phyloP scores from a whole-genome alignment of 2,113 vertebrate genomes.

The Leptodactylus fuscus region DNA sequence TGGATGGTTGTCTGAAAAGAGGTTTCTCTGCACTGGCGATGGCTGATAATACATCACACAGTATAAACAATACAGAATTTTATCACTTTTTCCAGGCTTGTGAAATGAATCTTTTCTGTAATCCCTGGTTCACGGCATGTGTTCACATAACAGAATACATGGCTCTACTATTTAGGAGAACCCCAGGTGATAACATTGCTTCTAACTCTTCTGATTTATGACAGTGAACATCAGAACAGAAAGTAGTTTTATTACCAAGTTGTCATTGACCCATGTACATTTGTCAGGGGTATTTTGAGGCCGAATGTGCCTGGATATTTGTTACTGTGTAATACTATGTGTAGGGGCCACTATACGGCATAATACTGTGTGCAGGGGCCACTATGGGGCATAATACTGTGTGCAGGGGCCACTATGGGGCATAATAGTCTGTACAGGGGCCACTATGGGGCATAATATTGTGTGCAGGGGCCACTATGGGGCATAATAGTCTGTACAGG shows the following conservation, averaged over 20 bases:
- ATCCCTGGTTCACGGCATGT: background rate
- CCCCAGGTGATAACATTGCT: background rate
- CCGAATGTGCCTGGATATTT: background rate
- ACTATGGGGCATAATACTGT: too few species aligned
- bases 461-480: too few species aligned
- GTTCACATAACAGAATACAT: background rate
- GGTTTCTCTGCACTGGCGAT: background rate
- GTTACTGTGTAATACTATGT: background rate
- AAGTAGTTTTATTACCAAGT: background rate
- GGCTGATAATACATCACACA: background rate
- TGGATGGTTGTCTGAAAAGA: too few species aligned
- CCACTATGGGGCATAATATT: too few species aligned
- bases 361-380: too few species aligned
- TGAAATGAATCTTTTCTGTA: background rate
- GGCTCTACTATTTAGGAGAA: background rate
- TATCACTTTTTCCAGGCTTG: background rate
- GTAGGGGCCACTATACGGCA: too few species aligned
- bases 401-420: too few species aligned
- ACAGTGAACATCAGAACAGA: background rate
- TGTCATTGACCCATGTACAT: slow-evolving; percentile 7
- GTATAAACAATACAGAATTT: background rate
- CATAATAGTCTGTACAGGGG: too few species aligned
- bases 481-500: too few species aligned
- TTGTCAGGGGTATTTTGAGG: background rate
- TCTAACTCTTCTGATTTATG: background rate